These are phyloP conservation scores for Poeciliopsis paucimaculata DNA, from an alignment of 2,797 vertebrate species.

Conservation along the genomic window DNA sequence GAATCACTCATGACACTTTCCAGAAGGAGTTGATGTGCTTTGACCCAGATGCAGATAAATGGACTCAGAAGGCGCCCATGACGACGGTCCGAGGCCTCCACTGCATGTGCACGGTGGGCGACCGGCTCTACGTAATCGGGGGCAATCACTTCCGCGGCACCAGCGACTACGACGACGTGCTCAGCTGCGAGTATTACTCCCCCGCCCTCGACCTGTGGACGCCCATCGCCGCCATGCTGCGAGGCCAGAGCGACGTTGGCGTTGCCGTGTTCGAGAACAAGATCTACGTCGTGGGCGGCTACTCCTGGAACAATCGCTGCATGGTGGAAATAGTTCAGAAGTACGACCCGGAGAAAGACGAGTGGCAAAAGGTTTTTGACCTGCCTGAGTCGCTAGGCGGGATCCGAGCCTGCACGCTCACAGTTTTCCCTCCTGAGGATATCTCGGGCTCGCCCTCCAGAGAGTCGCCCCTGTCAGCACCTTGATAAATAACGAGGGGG, in stretches of 20 bases:
- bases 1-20: slow-evolving; percentile 98
- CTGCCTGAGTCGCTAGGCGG: slow-evolving; percentile 96
- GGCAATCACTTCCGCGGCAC: slow-evolving; percentile 98
- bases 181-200: slow-evolving; percentile 98
- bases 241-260: slow-evolving; percentile 97
- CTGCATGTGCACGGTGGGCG: slow-evolving; percentile 98
- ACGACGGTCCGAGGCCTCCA: slow-evolving; percentile 96
- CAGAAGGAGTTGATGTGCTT: slow-evolving; percentile 99
- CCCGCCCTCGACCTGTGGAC: slow-evolving; percentile 97
- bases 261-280: slow-evolving; percentile 97
- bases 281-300: slow-evolving; percentile 98
- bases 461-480: slow-evolving; percentile 96
- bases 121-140: slow-evolving; percentile 96
- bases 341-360: slow-evolving; percentile 97
- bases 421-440: slow-evolving; percentile 95
- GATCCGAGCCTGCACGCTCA: slow-evolving; percentile 96
- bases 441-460: slow-evolving; percentile 92
- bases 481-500: slow-evolving; percentile 82
- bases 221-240: slow-evolving; percentile 95
- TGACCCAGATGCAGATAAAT: slow-evolving; percentile 97
- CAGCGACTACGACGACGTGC: slow-evolving; percentile 97
- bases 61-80: slow-evolving; percentile 98
- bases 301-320: slow-evolving; percentile 99
- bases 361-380: slow-evolving; percentile 99
- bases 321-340: slow-evolving; percentile 99